These are phyloP conservation scores for Drosophila yooni DNA, from an alignment of 2,888 invertebrate species.

Conservation along the genomic window DNA sequence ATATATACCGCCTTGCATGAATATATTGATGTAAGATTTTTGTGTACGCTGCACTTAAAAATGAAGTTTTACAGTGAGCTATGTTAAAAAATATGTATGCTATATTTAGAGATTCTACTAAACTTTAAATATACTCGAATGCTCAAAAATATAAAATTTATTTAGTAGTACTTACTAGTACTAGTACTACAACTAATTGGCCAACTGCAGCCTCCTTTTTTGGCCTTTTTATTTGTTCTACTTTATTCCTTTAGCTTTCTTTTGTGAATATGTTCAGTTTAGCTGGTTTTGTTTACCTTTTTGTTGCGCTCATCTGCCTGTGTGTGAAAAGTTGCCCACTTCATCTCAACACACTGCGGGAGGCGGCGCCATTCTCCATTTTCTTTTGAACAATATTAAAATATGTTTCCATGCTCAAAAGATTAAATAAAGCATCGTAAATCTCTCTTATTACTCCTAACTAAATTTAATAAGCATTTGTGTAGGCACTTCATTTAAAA, in stretches of 20 bases:
- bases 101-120: neutral
- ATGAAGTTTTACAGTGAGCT: neutral
- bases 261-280: neutral
- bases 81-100: neutral
- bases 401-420: slow-evolving; percentile 27
- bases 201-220: neutral
- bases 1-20: neutral
- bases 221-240: fast-evolving
- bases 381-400: slow-evolving; percentile 26
- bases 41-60: neutral
- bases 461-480: neutral
- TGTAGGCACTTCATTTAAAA: neutral
- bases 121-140: neutral
- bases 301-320: slow-evolving; percentile 40
- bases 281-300: neutral
- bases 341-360: slow-evolving; percentile 15
- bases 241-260: neutral
- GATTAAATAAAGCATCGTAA: neutral
- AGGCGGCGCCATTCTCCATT: neutral
- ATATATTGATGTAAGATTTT: neutral
- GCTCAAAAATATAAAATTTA: too few relatives aligned
- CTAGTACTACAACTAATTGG: too few relatives aligned
- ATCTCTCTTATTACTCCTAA: neutral
- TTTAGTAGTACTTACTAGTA: too few relatives aligned
- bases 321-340: slow-evolving; percentile 35